phyloP scores from a whole-genome alignment of 1,140 invertebrate genomes.

The Palaemon carinicauda region DNA sequence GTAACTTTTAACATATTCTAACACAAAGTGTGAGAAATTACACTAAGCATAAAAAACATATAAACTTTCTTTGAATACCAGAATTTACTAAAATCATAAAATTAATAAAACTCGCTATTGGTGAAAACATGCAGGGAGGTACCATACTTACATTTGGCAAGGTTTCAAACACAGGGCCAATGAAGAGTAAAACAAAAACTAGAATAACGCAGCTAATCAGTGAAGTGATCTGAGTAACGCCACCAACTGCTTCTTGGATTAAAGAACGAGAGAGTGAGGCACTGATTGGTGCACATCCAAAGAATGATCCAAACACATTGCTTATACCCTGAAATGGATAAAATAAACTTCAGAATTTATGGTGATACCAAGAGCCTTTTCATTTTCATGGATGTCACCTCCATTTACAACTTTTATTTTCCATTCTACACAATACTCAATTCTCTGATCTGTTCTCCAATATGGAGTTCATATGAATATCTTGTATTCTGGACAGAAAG shows the following conservation, averaged over 20 bases:
- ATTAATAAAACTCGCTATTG: no score
- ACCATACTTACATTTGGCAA: constrained; percentile 56
- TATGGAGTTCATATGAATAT: no score
- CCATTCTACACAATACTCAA: no score
- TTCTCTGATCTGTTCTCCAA: no score
- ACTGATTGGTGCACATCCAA: constrained; percentile 59
- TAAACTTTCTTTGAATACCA: no score
- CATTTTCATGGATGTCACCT: neutral
- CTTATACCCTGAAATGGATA: constrained; percentile 41
- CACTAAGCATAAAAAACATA: no score
- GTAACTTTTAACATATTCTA: no score
- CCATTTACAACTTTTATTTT: neutral
- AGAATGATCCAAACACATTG: constrained; percentile 60
- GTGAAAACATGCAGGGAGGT: neutral
- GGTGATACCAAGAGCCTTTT: no score
- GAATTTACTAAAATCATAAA: no score
- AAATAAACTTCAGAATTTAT: neutral
- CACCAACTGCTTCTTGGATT: constrained; percentile 59
- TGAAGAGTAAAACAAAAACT: constrained; percentile 55
- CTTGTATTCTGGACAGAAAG: no score
- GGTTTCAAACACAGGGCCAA: constrained; percentile 54
- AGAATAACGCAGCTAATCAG: constrained; percentile 42
- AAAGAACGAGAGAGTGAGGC: constrained; percentile 59
- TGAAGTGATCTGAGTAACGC: constrained; percentile 58
- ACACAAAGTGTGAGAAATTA: no score